Evolutionary conservation across 2,797 vertebrate genomes (phyloP), one percentile per base, ranked within the genome.

Genomic region (Otus scops): DNA sequence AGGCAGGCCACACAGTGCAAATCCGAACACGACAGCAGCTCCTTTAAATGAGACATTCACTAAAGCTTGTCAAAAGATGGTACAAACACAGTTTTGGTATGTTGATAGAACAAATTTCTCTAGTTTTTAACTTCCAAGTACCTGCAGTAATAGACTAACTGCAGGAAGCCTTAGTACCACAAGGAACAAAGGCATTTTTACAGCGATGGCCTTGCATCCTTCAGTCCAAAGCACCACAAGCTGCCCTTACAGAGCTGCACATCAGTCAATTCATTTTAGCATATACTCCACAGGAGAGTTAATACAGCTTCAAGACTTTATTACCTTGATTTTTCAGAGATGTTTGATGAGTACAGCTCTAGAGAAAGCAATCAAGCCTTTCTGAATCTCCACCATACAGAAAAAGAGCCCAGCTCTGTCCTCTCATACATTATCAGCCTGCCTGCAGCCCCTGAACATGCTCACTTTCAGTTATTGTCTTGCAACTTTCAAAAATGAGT

Each of bases 381-480:
- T 77, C 64, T 70, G 60, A 79, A 59, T 32, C 20, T 22, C 22
- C 23, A 21, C 10, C 13, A 28, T 0, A 39, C 3, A 61, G 23
- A 41, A 18, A 36, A 50, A 14, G 30, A 85, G 26, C 13, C 71
- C 18, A 39, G 0, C 26, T 13, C 64, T 61, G 38, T 47, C 51
- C 41, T 39, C 36, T 53, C 30, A 10, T 3, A 6, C 11, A 3
- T 27, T 18, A 27, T 4, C 56, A 69, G 38, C 47, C 76, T 41
- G 26, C 27, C 69, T 11, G 34, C 18, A 56, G 60, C 54, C 43
- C n/a, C n/a, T 53, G 14, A 56, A 54, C 6, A 14, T 9, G 4
- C 7, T n/a, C 67, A 1, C 38, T 23, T 24, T 4, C 54, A 76
- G n/a, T 32, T 41, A 12, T 0, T n/a, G 3, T 3, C 41, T 13